Percentiles rank a stretch among this genome's conserved stretches.
Conservation (phyloP, 2,888 invertebrate genomes). For the Acleris literana region DNA sequence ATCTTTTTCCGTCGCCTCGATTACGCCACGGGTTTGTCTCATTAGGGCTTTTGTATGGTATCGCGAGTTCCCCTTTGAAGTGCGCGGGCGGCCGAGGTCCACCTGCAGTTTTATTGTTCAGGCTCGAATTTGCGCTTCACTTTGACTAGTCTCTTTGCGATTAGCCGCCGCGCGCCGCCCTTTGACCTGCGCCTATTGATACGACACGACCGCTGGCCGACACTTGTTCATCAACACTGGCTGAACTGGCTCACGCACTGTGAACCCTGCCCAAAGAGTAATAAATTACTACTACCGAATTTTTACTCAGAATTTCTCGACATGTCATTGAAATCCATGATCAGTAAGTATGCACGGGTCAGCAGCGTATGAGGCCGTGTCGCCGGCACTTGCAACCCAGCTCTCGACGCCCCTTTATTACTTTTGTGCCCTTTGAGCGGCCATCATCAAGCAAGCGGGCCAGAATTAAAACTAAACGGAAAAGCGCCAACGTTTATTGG, state of each 20-base stretch:
- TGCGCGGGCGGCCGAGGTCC: slow-evolving; percentile 69
- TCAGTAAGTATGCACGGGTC: background rate
- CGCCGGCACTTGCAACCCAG: slow-evolving; percentile 43
- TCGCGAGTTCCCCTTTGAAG: slow-evolving; percentile 79
- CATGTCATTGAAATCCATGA: background rate
- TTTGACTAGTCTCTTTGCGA: slow-evolving; percentile 77
- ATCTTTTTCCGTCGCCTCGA: slow-evolving; percentile 84
- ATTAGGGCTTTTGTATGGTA: slow-evolving; percentile 83
- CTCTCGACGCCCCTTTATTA: slow-evolving; percentile 79
- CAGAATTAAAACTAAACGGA: slow-evolving; percentile 71
- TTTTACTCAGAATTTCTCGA: too few relatives aligned
- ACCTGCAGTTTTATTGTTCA: slow-evolving; percentile 82
- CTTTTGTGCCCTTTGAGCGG: slow-evolving; percentile 73
- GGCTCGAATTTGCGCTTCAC: slow-evolving; percentile 79
- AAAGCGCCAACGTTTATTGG: slow-evolving; percentile 48
- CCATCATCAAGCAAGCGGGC: slow-evolving; percentile 70
- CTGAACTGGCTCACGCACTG: background rate
- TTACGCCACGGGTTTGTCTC: slow-evolving; percentile 83
- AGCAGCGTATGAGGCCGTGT: background rate
- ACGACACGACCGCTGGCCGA: slow-evolving; percentile 45
- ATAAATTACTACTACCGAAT: too few relatives aligned
- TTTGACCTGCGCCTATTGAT: slow-evolving; percentile 59
- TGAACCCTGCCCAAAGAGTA: too few relatives aligned
- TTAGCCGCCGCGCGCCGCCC: slow-evolving; percentile 59
- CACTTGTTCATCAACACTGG: slow-evolving; percentile 11